phyloP scores from a whole-genome alignment of 1,140 invertebrate genomes.

The Dendroctonus valens region DNA sequence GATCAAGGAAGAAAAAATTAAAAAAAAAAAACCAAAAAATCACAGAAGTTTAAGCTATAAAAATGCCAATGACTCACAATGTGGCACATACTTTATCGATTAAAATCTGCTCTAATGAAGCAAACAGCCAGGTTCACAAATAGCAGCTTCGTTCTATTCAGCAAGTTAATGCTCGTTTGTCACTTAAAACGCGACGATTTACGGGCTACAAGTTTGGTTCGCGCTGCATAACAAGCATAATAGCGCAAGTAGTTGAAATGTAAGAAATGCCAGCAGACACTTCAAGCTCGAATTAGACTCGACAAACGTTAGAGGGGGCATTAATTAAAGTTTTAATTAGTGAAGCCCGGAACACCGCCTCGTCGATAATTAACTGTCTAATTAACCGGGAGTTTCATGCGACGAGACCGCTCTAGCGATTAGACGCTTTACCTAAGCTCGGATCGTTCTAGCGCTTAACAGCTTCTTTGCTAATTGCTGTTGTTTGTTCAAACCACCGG shows the following conservation, averaged over 20 bases:
- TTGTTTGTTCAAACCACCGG: not conserved
- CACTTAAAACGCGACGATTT: too few relatives aligned
- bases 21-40: too few relatives aligned
- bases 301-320: constrained; percentile 9
- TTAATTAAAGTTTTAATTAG: constrained; percentile 26
- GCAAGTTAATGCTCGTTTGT: too few relatives aligned
- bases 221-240: too few relatives aligned
- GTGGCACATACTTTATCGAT: too few relatives aligned
- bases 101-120: too few relatives aligned
- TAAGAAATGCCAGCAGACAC: constrained; percentile 11
- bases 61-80: too few relatives aligned
- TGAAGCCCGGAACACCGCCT: constrained; percentile 8
- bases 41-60: too few relatives aligned
- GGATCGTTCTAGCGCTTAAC: constrained; percentile 4
- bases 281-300: constrained; percentile 18
- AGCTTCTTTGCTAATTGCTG: constrained; percentile 14
- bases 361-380: constrained; percentile 19
- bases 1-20: too few relatives aligned
- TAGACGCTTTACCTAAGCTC: constrained; percentile 3
- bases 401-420: not conserved
- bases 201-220: too few relatives aligned
- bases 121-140: too few relatives aligned
- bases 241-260: constrained; percentile 1
- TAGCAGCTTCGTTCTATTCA: too few relatives aligned
- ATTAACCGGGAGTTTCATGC: constrained; percentile 11